Evolutionary conservation across 2,888 invertebrate genomes (phyloP), one percentile per base, ranked within the genome.

Genomic region (Rhyacophila evoluta): DNA sequence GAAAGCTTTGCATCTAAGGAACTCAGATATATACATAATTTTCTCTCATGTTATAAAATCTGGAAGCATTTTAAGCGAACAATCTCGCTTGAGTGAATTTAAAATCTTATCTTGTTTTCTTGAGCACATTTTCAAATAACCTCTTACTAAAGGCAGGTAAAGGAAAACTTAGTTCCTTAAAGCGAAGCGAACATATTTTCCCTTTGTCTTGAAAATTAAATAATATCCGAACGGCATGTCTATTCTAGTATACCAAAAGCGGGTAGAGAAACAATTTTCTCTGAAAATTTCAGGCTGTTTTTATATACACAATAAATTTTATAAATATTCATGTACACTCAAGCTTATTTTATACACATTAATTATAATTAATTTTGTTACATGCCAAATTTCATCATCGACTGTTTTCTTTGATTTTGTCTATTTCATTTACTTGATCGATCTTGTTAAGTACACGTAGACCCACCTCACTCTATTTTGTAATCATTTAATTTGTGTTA

Each of bases 201-300:
- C 73, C 79, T 69, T 73, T 76, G 72, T 73, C 38, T 71, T 25
- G 72, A 76, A 79, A 79, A 79, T 79, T 79, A 79, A 73, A 79
- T 79, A 79, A 75, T 41, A 79, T 76, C 19, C 39, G 33, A 69
- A 10, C 67, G 55, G 74, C 41, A 29, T 74, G 55, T 78, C 74
- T 68, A 74, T 78, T 79, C 75, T 75, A n/a, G 55, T 78, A 72
- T 37, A 75, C 71, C 25, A 37, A 79, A 71, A 55, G 70, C 15
- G 29, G n/a, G 75, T 15, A 28, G 33, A 28, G 55, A 55, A 19
- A 19, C 19, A 55, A 55, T 55, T 55, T 55, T 4, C 19, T 55
- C 25, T 25, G 55, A 25, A 19, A 4, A 19, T 55, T 55, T 10
- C 41, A 25, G 55, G 19, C 10, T 55, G 12, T 19, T 2, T 5